These are phyloP conservation scores for Toxotes jaculatrix DNA, from an alignment of 2,113 vertebrate genomes.

Conservation along the genomic window DNA sequence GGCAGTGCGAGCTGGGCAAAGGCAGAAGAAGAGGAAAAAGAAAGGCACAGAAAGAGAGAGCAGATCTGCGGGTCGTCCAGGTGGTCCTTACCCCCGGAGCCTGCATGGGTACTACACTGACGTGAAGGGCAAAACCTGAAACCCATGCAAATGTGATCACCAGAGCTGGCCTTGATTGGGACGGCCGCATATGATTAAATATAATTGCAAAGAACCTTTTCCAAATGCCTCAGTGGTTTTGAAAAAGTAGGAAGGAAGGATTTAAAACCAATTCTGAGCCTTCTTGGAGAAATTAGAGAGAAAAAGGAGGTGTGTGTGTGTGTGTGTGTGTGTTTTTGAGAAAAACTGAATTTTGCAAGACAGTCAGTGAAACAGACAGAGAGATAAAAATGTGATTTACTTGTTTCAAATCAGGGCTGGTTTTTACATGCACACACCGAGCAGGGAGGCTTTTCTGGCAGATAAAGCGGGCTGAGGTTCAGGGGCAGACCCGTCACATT, in stretches of 20 bases:
- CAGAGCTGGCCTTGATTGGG: slow-evolving; percentile 81
- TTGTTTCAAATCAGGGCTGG: slow-evolving; percentile 67
- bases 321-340: slow-evolving; percentile 27
- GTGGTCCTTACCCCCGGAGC: slow-evolving; percentile 76
- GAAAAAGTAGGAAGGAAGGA: slow-evolving; percentile 78
- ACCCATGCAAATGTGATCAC: slow-evolving; percentile 85
- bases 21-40: slow-evolving; percentile 8
- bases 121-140: slow-evolving; percentile 80
- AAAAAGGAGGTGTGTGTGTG: slow-evolving; percentile 44
- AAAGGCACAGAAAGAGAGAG: slow-evolving; percentile 26
- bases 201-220: slow-evolving; percentile 84
- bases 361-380: slow-evolving; percentile 1
- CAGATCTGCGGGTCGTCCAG: slow-evolving; percentile 63
- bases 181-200: slow-evolving; percentile 84
- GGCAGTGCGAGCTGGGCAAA: background rate
- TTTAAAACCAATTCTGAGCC: slow-evolving; percentile 73
- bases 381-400: slow-evolving; percentile 41
- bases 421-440: slow-evolving; percentile 73
- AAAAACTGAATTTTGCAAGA: slow-evolving; percentile 25
- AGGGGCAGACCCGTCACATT: slow-evolving; percentile 79
- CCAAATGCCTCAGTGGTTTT: slow-evolving; percentile 80
- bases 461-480: slow-evolving; percentile 77
- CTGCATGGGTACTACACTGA: slow-evolving; percentile 68
- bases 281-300: slow-evolving; percentile 26
- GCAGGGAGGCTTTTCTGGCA: slow-evolving; percentile 71